phyloP scores from a whole-genome alignment of 2,113 vertebrate genomes.

The Sinocyclocheilus maitianheensis region DNA sequence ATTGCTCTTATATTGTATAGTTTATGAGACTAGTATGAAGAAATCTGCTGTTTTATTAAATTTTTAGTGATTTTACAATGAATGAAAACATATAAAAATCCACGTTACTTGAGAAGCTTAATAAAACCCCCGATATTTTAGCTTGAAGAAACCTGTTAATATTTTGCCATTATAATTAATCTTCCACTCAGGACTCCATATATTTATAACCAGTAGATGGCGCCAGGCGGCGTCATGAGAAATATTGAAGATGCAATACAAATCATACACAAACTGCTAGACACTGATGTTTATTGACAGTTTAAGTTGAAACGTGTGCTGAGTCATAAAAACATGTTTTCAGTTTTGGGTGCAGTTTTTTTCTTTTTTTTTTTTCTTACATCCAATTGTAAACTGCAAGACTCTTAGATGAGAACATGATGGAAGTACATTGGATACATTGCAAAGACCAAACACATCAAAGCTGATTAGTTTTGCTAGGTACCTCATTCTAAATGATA shows the following conservation, averaged over 20 bases:
- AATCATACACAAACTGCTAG: background rate
- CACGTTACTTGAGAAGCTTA: background rate
- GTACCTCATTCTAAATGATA: slow-evolving; percentile 9
- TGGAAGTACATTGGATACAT: background rate
- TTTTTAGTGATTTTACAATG: background rate
- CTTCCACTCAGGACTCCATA: background rate
- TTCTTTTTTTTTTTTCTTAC: background rate
- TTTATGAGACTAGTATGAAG: background rate
- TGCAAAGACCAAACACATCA: slow-evolving; percentile 7
- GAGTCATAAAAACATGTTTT: slow-evolving; percentile 5
- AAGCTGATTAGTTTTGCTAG: slow-evolving; percentile 6
- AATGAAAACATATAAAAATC: background rate
- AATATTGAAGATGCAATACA: background rate
- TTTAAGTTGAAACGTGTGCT: background rate
- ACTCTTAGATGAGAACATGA: background rate
- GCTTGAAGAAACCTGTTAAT: background rate
- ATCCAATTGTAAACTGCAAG: background rate
- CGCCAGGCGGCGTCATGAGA: background rate
- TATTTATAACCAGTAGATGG: slow-evolving; percentile 9
- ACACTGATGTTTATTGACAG: background rate
- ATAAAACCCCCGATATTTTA: background rate
- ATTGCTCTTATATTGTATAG: background rate
- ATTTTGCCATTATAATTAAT: background rate
- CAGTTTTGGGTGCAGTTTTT: background rate
- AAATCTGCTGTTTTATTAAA: background rate